Base-by-base conservation (phyloP, 2,113 vertebrate genomes). In the Prionailurus viverrinus region DNA sequence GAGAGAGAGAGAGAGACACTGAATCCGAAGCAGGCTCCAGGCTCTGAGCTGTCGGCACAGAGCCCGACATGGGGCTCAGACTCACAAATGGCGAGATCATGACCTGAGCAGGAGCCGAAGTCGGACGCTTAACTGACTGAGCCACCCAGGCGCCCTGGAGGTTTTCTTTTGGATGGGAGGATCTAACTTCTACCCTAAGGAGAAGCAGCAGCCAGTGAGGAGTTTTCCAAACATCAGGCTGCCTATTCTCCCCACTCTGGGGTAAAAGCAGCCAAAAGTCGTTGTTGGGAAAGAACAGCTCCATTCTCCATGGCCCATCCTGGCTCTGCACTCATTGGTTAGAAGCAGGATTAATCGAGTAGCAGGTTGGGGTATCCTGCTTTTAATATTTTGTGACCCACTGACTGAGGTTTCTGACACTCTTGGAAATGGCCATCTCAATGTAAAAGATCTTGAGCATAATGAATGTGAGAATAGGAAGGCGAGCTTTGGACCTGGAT, bases 371-470 rank as follows among this genome's bases (percentile, higher is more conserved):
- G 71, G n/a, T 25, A 7, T 65, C 74, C 58, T 66, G n/a, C 58
- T 76, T 92, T 73, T 29, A 21, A 39, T 92, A 36, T 96, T 39
- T 91, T 39, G 55, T 84, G 92, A 87, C 12, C 85, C 84, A 36
- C 80, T 81, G 79, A 69, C 63, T 78, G 15, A 23, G 36, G 65
- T 86, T n/a, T 31, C 58, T 4, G 0, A 53, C 66, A 19, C 81
- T 45, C 81, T 89, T 82, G 66, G 69, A 73, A 65, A 68, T 39
- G 36, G 53, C 63, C 45, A 31, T 86, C 65, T 69, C 51, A 23
- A n/a, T 6, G 11, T 9, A 33, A 29, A 48, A 39, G 39, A 21
- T 31, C 53, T 74, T 23, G 31, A 68, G 78, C 58, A 29, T 48
- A 48, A 33, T 18, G 21, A 36, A 10, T 25, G 10, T 16, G 23